phyloP scores from a whole-genome alignment of 2,113 vertebrate genomes.

The Haliaeetus leucogaster region DNA sequence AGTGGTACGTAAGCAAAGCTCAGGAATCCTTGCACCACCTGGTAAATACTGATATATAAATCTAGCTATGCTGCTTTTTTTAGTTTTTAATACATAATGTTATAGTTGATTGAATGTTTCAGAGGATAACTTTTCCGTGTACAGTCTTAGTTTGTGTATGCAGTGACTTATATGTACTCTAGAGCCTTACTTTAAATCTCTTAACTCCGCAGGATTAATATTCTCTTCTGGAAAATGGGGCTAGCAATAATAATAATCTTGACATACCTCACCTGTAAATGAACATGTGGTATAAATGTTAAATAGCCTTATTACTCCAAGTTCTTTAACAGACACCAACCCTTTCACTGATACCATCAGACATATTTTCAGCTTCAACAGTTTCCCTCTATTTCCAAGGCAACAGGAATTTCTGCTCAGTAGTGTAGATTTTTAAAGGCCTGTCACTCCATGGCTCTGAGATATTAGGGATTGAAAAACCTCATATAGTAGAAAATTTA shows the following conservation, averaged over 20 bases:
- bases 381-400: conserved; percentile 41
- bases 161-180: not conserved
- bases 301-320: conserved; percentile 8
- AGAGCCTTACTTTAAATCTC: not conserved
- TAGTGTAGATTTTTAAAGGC: not conserved
- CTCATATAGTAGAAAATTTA: not conserved
- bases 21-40: not conserved
- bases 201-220: not conserved
- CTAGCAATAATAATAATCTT: not conserved
- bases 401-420: not conserved
- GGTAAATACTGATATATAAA: not conserved
- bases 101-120: not conserved
- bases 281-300: not conserved
- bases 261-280: not conserved
- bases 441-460: not conserved
- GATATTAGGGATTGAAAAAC: not conserved
- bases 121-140: not conserved
- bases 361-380: conserved; percentile 24
- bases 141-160: not conserved
- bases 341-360: not conserved
- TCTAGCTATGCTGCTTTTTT: not conserved
- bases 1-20: not conserved
- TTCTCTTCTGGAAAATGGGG: not conserved
- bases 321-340: not conserved
- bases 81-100: not conserved